Evolutionary conservation across 2,797 vertebrate species (phyloP).

Genomic region (Ispidina picta): DNA sequence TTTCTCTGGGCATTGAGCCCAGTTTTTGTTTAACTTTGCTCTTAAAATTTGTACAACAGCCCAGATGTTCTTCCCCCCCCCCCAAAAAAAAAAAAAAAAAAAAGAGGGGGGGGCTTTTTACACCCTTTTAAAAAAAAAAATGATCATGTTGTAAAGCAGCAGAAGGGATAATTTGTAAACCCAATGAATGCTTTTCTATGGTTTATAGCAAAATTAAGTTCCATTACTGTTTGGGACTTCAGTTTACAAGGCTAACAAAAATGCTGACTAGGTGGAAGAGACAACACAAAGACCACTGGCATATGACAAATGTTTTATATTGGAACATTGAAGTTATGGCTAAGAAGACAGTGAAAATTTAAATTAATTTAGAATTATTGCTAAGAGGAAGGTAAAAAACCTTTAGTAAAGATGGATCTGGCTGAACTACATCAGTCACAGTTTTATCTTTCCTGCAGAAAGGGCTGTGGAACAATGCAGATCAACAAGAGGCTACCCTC

Average conservation of each 20-base stretch:
- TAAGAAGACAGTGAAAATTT: background rate
- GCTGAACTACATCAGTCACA: background rate
- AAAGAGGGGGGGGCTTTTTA: background rate
- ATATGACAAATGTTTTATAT: background rate
- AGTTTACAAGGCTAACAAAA: conserved; percentile 5
- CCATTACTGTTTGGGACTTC: background rate
- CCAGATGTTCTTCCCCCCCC: conserved; percentile 44
- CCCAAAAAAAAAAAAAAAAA: background rate
- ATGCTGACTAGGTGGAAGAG: conserved; percentile 29
- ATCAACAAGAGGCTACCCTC: no score
- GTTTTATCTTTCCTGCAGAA: background rate
- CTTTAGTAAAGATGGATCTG: background rate
- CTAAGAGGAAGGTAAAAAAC: background rate
- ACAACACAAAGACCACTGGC: background rate
- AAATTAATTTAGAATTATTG: no score
- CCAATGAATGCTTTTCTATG: background rate
- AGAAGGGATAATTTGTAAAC: conserved; percentile 46
- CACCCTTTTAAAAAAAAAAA: background rate
- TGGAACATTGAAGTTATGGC: background rate
- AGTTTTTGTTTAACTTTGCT: conserved; percentile 62
- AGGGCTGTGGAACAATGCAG: background rate
- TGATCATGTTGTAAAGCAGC: background rate
- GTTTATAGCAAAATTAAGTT: conserved; percentile 41
- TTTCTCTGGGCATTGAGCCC: conserved; percentile 57
- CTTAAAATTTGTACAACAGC: conserved; percentile 31